A percentile compares a stretch with the other conserved stretches of the same genome.
Conservation (phyloP, 1,140 invertebrate genomes). For the Pseudomyrmex gracilis region DNA sequence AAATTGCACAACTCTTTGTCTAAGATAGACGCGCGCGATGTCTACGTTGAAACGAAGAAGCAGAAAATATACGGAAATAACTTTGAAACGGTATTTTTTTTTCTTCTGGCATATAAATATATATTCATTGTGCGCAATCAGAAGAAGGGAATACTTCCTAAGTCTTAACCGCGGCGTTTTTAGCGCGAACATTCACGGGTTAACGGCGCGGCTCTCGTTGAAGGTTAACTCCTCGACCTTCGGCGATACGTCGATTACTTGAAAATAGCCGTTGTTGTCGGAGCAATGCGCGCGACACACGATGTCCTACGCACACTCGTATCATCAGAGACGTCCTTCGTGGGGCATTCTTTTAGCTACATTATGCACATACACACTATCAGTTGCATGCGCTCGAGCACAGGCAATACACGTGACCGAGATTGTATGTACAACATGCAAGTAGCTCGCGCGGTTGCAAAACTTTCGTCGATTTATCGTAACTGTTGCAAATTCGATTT, state of each 20-base stretch:
- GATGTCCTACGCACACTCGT: constrained; percentile 53
- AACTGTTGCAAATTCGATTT: constrained; percentile 6
- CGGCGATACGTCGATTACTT: constrained; percentile 59
- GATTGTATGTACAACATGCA: constrained; percentile 14
- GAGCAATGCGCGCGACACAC: constrained; percentile 51
- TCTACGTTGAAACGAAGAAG: background rate
- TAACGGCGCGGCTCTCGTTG: constrained; percentile 52
- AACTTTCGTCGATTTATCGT: constrained; percentile 25
- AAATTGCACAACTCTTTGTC: background rate
- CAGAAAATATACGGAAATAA: background rate
- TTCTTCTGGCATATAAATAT: too few relatives aligned
- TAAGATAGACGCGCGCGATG: background rate
- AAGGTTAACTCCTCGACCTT: constrained; percentile 60
- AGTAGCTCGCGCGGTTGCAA: constrained; percentile 15
- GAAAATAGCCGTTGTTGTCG: constrained; percentile 61
- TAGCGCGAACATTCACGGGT: constrained; percentile 52
- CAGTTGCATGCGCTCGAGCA: background rate
- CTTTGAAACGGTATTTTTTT: too few relatives aligned
- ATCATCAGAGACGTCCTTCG: constrained; percentile 63
- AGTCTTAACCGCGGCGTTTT: constrained; percentile 14
- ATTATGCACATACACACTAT: background rate
- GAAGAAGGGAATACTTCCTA: constrained; percentile 2
- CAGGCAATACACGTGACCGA: constrained; percentile 36
- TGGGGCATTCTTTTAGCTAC: constrained; percentile 47
- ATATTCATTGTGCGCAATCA: too few relatives aligned